phyloP scores from a whole-genome alignment of 1,140 invertebrate species.

The Bombyx mori region ASM3026992v2 NC_085117.1:11843501-11844000 shows the following conservation, averaged over 20 bases:
- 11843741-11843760: slow-evolving; percentile 31
- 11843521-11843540: slow-evolving; percentile 34
- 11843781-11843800: background rate
- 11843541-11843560: slow-evolving; percentile 50
- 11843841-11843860: slow-evolving; percentile 10
- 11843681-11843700: slow-evolving; percentile 71
- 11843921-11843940: slow-evolving; percentile 67
- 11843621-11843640: slow-evolving; percentile 69
- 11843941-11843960: slow-evolving; percentile 64
- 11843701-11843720: slow-evolving; percentile 70
- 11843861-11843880: slow-evolving; percentile 34
- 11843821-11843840: slow-evolving; percentile 7
- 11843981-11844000: slow-evolving; percentile 69
- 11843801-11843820: slow-evolving; percentile 14
- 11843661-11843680: slow-evolving; percentile 61
- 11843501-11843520: slow-evolving; percentile 36
- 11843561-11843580: slow-evolving; percentile 61
- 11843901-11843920: slow-evolving; percentile 47
- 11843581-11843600: slow-evolving; percentile 58
- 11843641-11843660: slow-evolving; percentile 55
- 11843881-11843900: slow-evolving; percentile 55
- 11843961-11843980: slow-evolving; percentile 66
- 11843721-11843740: slow-evolving; percentile 44
- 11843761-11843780: slow-evolving; percentile 3
- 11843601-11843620: slow-evolving; percentile 53